These are phyloP conservation scores for Anthopleura xanthogrammica DNA, from an alignment of 92 coral and sea anemone genomes.

Conservation along the genomic window DNA sequence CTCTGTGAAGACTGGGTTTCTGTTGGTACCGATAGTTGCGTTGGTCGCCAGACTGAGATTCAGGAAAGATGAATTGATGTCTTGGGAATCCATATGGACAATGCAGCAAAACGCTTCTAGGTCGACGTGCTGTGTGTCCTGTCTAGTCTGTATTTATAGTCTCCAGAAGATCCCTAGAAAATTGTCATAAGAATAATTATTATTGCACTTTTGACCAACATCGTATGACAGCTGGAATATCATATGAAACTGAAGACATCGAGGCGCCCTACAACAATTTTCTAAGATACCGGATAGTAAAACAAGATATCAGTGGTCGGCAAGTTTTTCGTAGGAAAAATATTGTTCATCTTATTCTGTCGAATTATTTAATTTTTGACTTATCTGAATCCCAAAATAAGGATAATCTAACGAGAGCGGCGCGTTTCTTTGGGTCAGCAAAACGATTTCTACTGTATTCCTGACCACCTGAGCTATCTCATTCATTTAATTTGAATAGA, in stretches of 20 bases:
- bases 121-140: not conserved
- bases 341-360: not conserved
- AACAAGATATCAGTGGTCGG: not conserved
- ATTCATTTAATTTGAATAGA: too few species aligned
- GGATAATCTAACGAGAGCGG: too few species aligned
- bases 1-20: not conserved
- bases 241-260: not conserved
- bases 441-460: too few species aligned
- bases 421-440: too few species aligned
- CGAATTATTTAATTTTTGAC: too few species aligned
- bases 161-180: not conserved
- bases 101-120: not conserved
- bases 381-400: too few species aligned
- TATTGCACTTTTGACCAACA: not conserved
- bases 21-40: not conserved
- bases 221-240: not conserved
- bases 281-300: not conserved
- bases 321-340: not conserved
- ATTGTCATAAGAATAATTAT: not conserved
- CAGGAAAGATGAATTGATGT: not conserved
- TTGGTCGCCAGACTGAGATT: not conserved
- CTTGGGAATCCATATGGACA: not conserved
- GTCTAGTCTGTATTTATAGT: not conserved
- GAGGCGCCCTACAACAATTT: not conserved
- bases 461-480: too few species aligned